A percentile compares a stretch with the other conserved stretches of the same genome.
phyloP scores from a whole-genome alignment of 2,888 invertebrate genomes.

The Dynastes tityus region DNA sequence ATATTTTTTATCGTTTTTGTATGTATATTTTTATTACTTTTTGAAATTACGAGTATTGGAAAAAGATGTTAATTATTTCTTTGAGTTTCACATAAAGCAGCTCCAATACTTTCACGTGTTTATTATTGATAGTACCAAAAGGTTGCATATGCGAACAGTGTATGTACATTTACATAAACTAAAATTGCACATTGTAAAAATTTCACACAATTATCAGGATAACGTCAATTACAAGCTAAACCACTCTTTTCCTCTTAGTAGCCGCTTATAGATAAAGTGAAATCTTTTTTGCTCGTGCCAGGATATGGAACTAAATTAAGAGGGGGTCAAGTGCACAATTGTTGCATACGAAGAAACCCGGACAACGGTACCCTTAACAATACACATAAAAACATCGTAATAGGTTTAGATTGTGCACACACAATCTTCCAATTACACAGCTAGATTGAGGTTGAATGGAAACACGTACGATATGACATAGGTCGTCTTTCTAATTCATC shows the following conservation, averaged over 20 bases:
- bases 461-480: background rate
- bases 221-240: slow-evolving; percentile 1
- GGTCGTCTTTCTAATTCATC: slow-evolving; percentile 12
- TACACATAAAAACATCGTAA: slow-evolving; percentile 18
- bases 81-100: no score
- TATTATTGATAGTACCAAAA: no score
- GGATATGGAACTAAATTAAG: slow-evolving; percentile 15
- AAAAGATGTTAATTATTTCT: no score
- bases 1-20: no score
- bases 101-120: no score
- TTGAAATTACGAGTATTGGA: no score
- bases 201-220: slow-evolving; percentile 10
- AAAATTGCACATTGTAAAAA: no score
- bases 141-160: no score
- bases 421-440: slow-evolving; percentile 24
- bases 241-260: background rate
- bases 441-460: slow-evolving; percentile 17
- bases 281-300: slow-evolving; percentile 18
- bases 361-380: slow-evolving; percentile 10
- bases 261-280: slow-evolving; percentile 5
- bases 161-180: no score
- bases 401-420: slow-evolving; percentile 11
- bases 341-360: background rate
- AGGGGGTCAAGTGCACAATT: slow-evolving; percentile 26
- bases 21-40: no score